phyloP scores from a whole-genome alignment of 2,113 vertebrate species.

The Pungitius pungitius region DNA sequence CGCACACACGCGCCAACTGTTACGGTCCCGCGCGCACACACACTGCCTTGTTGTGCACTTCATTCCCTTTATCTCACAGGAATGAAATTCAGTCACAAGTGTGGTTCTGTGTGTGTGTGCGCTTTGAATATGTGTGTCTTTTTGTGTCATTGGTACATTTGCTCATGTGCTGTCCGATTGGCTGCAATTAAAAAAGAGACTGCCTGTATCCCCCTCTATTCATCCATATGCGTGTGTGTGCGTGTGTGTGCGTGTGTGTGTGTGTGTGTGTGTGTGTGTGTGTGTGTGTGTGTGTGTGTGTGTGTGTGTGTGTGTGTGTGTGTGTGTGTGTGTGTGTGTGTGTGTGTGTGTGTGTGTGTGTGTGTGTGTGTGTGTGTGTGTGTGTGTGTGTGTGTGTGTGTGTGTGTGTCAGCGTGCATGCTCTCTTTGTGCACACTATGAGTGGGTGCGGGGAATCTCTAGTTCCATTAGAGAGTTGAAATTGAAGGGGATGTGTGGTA shows the following conservation, averaged over 20 bases:
- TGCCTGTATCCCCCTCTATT: background rate
- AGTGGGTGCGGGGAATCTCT: slow-evolving; percentile 62
- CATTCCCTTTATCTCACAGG: slow-evolving; percentile 53
- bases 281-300: slow-evolving; percentile 8
- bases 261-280: slow-evolving; percentile 25
- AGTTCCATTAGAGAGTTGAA: slow-evolving; percentile 76
- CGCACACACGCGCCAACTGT: background rate
- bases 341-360: background rate
- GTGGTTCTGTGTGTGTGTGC: background rate
- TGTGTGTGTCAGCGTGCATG: background rate
- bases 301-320: slow-evolving; percentile 20
- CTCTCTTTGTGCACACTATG: slow-evolving; percentile 53
- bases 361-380: background rate
- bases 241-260: background rate
- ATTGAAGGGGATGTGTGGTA: slow-evolving; percentile 79
- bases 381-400: slow-evolving; percentile 25
- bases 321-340: slow-evolving; percentile 13
- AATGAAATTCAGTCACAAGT: slow-evolving; percentile 41
- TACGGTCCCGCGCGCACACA: background rate
- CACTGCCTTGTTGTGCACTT: slow-evolving; percentile 27
- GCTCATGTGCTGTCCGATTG: slow-evolving; percentile 24
- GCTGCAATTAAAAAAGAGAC: background rate
- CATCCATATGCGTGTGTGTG: background rate
- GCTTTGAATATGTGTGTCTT: background rate
- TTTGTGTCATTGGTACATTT: slow-evolving; percentile 24